phyloP scores from a whole-genome alignment of 2,888 invertebrate genomes.

The Drosophila subsilvestris region DNA sequence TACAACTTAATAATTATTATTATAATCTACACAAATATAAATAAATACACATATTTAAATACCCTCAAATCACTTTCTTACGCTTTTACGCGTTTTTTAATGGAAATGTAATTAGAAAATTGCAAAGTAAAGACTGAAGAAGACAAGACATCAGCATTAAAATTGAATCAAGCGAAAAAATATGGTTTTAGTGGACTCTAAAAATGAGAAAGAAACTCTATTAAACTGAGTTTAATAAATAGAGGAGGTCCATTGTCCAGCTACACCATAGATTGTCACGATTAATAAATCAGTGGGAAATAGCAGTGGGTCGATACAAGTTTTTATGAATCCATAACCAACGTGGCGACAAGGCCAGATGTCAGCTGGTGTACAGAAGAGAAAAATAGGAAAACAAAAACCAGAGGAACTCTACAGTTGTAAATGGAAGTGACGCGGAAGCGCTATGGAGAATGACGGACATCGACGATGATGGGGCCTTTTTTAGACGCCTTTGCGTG shows the following conservation, averaged over 20 bases:
- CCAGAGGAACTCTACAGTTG: slow-evolving; percentile 24
- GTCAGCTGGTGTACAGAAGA: slow-evolving; percentile 23
- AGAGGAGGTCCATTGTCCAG: background rate
- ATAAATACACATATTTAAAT: background rate
- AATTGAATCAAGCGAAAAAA: slow-evolving; percentile 6
- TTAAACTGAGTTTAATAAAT: background rate
- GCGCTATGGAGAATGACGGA: slow-evolving; percentile 48
- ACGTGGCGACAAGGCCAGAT: slow-evolving; percentile 34
- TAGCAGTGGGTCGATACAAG: slow-evolving; percentile 41
- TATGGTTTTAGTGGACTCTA: slow-evolving; percentile 1
- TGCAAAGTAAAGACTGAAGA: background rate
- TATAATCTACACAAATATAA: no score
- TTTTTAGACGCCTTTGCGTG: slow-evolving; percentile 8
- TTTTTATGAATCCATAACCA: slow-evolving; percentile 44
- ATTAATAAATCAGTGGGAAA: slow-evolving; percentile 48
- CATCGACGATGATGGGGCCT: slow-evolving; percentile 35
- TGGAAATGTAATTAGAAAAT: slow-evolving; percentile 20
- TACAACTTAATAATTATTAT: background rate
- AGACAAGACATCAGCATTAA: slow-evolving; percentile 10
- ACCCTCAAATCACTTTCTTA: background rate
- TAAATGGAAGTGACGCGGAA: slow-evolving; percentile 52
- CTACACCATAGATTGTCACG: slow-evolving; percentile 29
- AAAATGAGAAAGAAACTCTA: slow-evolving; percentile 6
- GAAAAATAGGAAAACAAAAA: background rate
- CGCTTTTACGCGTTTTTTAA: background rate